Conservation (phyloP, 1,140 invertebrate species). For the Lysiphlebus fabarum region DNA sequence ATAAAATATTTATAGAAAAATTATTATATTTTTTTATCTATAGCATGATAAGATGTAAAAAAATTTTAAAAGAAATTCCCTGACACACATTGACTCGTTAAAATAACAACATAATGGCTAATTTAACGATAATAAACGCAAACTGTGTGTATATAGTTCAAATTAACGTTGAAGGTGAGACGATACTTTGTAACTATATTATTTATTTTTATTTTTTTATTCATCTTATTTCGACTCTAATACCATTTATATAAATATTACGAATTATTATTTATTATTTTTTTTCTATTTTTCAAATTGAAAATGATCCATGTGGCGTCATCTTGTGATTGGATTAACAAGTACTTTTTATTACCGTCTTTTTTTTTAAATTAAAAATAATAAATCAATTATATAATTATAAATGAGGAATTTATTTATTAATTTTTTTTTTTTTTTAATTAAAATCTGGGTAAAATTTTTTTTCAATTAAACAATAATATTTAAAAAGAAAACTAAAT, state of each 20-base stretch:
- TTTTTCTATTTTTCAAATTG: not conserved
- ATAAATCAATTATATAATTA: too few relatives aligned
- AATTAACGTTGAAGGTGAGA: slow-evolving; percentile 57
- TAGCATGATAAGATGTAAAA: too few relatives aligned
- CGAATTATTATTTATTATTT: too few relatives aligned
- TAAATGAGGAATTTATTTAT: too few relatives aligned
- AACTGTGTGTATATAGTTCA: slow-evolving; percentile 48
- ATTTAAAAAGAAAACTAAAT: too few relatives aligned
- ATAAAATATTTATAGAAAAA: too few relatives aligned
- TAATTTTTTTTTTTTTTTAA: too few relatives aligned
- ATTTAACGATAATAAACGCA: slow-evolving; percentile 56
- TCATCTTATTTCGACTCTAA: not conserved
- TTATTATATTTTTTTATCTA: not conserved
- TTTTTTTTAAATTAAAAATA: too few relatives aligned
- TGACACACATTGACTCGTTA: slow-evolving; percentile 58
- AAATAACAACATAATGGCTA: slow-evolving; percentile 58
- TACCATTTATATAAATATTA: too few relatives aligned
- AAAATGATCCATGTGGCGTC: not conserved
- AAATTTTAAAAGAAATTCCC: slow-evolving; percentile 28
- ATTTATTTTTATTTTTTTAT: slow-evolving; percentile 2
- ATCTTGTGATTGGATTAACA: not conserved
- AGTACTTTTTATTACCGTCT: too few relatives aligned
- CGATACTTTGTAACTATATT: slow-evolving; percentile 11
- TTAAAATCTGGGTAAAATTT: too few relatives aligned
- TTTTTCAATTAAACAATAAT: too few relatives aligned